Evolutionary conservation across 1,140 invertebrate species (phyloP).

Genomic region (Drosophila willistoni): DNA sequence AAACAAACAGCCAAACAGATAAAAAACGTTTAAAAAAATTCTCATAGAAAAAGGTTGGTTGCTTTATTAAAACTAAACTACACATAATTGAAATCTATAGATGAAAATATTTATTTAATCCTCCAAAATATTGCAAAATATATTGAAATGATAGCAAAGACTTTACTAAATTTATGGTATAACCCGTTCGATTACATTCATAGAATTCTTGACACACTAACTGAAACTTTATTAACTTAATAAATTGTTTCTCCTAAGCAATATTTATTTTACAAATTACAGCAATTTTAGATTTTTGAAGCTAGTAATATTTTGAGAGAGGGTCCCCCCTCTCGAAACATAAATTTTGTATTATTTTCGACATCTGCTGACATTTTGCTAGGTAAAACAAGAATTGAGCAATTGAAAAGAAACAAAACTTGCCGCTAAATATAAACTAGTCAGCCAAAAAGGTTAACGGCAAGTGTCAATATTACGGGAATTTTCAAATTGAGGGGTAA

Average conservation of each 20-base stretch:
- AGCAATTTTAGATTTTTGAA: background rate
- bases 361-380: slow-evolving; percentile 2
- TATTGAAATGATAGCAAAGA: no score
- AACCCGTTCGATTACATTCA: no score
- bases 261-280: slow-evolving; percentile 1
- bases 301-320: background rate
- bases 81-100: no score
- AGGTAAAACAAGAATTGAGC: slow-evolving; percentile 4
- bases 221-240: background rate
- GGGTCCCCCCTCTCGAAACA: no score
- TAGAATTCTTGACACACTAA: no score
- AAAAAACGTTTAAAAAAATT: no score
- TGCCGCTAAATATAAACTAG: slow-evolving; percentile 4
- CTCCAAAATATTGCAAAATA: no score
- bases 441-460: slow-evolving; percentile 18
- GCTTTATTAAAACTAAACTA: no score
- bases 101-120: no score
- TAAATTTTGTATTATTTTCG: background rate
- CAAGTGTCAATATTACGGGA: background rate
- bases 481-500: background rate
- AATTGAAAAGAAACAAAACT: background rate
- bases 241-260: background rate
- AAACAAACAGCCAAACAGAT: no score
- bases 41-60: no score
- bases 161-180: no score